Evolutionary conservation across 2,113 vertebrate genomes (phyloP).

Genomic region (Chaetodon auriga): DNA sequence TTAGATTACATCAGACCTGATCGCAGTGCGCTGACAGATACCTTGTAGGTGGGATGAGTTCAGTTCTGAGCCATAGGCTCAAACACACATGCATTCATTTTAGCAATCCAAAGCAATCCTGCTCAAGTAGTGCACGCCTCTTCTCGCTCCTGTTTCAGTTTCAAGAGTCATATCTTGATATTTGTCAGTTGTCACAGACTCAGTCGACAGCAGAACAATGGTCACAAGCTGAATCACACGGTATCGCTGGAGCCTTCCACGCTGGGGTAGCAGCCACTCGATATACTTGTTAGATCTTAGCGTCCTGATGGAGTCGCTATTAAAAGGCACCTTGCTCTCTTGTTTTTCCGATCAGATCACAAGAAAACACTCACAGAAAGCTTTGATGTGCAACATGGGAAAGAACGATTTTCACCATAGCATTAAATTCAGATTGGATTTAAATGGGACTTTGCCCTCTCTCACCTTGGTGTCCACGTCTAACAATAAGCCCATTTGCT

Average conservation of each 20-base stretch:
- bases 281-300: slow-evolving; percentile 42
- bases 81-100: neutral
- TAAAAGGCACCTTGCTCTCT: slow-evolving; percentile 54
- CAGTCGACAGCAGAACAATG: slow-evolving; percentile 16
- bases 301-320: slow-evolving; percentile 28
- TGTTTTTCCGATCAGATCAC: slow-evolving; percentile 49
- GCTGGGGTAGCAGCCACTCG: slow-evolving; percentile 27
- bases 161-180: slow-evolving; percentile 47
- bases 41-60: slow-evolving; percentile 55
- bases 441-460: slow-evolving; percentile 63
- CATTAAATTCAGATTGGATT: slow-evolving; percentile 70
- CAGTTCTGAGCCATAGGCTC: slow-evolving; percentile 30
- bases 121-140: slow-evolving; percentile 1
- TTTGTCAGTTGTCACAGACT: slow-evolving; percentile 47
- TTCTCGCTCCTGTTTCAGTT: slow-evolving; percentile 32
- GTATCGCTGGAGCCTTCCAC: slow-evolving; percentile 14
- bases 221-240: slow-evolving; percentile 25
- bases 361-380: slow-evolving; percentile 36
- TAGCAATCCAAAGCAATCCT: slow-evolving; percentile 1
- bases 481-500: slow-evolving; percentile 63
- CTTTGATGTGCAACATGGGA: slow-evolving; percentile 46
- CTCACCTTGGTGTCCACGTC: slow-evolving; percentile 68
- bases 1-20: slow-evolving; percentile 61
- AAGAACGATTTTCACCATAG: slow-evolving; percentile 51
- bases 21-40: slow-evolving; percentile 41